Evolutionary conservation across 2,797 vertebrate species (phyloP), one percentile per base, ranked within the genome.

Genomic region (Pantherophis alleghaniensis): DNA sequence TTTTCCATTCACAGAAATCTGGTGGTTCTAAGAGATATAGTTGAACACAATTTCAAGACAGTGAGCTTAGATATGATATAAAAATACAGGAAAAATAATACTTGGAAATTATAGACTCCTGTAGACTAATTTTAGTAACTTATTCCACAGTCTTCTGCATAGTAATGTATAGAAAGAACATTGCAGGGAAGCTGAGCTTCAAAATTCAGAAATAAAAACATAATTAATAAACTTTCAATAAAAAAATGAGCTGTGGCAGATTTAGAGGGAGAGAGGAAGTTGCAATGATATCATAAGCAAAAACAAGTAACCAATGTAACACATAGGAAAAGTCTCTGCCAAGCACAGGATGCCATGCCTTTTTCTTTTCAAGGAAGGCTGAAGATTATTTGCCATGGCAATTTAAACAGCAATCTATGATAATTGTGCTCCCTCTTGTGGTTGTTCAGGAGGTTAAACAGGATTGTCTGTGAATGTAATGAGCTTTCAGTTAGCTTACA

Each of bases 271-370:
- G 10, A 12, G 32, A 37, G 74, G 74, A 83, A 83, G 74, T 83
- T 83, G 20, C 37, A 47, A 24, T 83, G n/a, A 88, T 47, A 0
- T 0, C 1, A 0, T 20, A 55, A 93, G 24, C 59, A 63, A 7
- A 9, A 32, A 74, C 2, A 86, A 94, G 55, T 6, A 87, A 66
- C 20, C 37, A 5, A 9, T n/a, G 24, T 37, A 28, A 94, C 92
- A 57, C 90, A 92, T 87, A 51, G 93, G 92, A 91, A 91, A 93
- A 88, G 89, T 91, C 55, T 0, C 5, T 92, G 94, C 91, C 86
- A 7, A 24, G 95, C 53, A 96, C 96, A 97, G 96, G 96, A 97
- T 97, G 96, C 97, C 96, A 57, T 93, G 95, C 96, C 96, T 97
- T 95, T 97, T 97, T 96, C 96, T 97, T 94, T 94, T 91, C 86